Base-by-base conservation (phyloP, 2,797 vertebrate species). In the Euthynnus affinis region DNA sequence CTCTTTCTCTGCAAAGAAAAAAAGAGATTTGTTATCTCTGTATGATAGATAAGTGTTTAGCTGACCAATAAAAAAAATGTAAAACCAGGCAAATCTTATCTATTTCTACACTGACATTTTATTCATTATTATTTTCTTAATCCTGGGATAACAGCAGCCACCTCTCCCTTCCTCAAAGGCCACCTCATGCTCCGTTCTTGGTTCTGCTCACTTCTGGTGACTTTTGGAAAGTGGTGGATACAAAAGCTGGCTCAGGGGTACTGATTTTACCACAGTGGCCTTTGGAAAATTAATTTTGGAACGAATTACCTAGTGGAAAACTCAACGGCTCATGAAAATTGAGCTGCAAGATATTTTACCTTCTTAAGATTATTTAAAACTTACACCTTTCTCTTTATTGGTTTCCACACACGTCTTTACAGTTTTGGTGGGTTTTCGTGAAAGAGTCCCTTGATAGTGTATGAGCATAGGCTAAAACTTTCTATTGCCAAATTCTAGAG, bases 231-330 rank as follows among this genome's bases (percentile, higher is more conserved):
- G 40, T 17, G 10, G 9, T 67, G 53, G 42, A 42, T 17, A 55
- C 34, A 44, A 60, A 61, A 29, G 53, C 32, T 10, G 14, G n/a
- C 56, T 44, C 25, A 71, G 14, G 2, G 44, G 72, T 9, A 51
- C 20, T 5, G 20, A 37, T 20, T 70, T 58, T 17, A 65, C 60
- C 63, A 71, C 22, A 32, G n/a, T 18, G 14, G 25, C 17, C 49
- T 62, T 60, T 68, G 55, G 56, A 72, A 87, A 71, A 51, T 52
- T 29, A 12, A 23, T 63, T 76, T 34, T 14, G n/a, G 49, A 79
- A 68, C 55, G 71, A 84, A 73, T 78, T 59, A 82, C 63, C 23
- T 32, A 23, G 13, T 71, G 67, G 64, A 71, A 82, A 71, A 76
- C 49, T 63, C 68, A 67, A 2, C 42, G 17, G 58, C 7, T 85